Evolutionary conservation across 2,113 vertebrate genomes (phyloP).

Genomic region (Trematomus loennbergii): DNA sequence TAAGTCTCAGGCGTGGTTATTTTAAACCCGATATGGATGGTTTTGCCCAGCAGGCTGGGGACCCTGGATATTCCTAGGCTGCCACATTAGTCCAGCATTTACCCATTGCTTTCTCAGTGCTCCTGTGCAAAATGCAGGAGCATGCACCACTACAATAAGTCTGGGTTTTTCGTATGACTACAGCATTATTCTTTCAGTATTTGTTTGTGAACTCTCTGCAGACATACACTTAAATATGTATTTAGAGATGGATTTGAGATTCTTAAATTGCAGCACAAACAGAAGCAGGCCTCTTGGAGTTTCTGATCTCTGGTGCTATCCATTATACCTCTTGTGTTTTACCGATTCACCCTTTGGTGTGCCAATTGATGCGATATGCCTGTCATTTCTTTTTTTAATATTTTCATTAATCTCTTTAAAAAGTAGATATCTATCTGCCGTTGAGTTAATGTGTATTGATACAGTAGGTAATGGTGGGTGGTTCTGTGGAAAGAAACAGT

Average conservation of each 20-base stretch:
- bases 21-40: conserved; percentile 88
- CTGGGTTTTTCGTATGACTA: not conserved
- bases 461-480: conserved; percentile 51
- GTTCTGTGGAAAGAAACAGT: conserved; percentile 49
- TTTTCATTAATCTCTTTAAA: conserved; percentile 16
- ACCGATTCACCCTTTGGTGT: not conserved
- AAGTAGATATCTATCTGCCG: conserved; percentile 32
- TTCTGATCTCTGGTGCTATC: not conserved
- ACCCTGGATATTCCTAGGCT: conserved; percentile 75
- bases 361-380: conserved; percentile 9
- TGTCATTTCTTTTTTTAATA: not conserved
- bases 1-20: conserved; percentile 88
- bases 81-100: conserved; percentile 78
- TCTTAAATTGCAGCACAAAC: not conserved
- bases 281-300: not conserved
- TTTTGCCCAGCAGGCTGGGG: conserved; percentile 84
- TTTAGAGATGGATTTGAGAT: conserved; percentile 1
- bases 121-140: conserved; percentile 42
- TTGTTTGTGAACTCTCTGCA: not conserved
- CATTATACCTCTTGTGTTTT: not conserved
- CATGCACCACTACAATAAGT: conserved; percentile 29
- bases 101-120: conserved; percentile 61
- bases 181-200: not conserved
- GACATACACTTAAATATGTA: not conserved
- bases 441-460: conserved; percentile 61